phyloP scores from a whole-genome alignment of 2,113 vertebrate species.

The Camelus bactrianus region DNA sequence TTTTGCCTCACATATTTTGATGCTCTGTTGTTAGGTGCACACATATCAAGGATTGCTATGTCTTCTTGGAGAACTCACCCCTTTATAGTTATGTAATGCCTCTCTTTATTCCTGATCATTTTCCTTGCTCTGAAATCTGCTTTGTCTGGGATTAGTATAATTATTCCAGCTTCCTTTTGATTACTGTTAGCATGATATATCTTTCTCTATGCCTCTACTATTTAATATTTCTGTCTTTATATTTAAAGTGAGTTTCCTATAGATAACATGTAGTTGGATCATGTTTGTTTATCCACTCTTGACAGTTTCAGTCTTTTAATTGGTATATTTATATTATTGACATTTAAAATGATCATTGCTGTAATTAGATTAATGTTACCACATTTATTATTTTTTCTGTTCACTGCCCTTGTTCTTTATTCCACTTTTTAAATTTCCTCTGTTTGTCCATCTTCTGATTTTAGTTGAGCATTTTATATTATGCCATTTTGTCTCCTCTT shows the following conservation, averaged over 20 bases:
- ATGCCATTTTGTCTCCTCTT: not conserved
- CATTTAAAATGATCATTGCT: slow-evolving; percentile 1
- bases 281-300: not conserved
- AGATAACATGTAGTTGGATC: not conserved
- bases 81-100: not conserved
- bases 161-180: not conserved
- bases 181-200: not conserved
- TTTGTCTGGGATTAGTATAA: not conserved
- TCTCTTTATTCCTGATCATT: not conserved
- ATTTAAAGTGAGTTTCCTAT: not conserved
- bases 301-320: not conserved
- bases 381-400: not conserved
- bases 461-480: not conserved
- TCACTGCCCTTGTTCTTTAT: not conserved
- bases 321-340: not conserved
- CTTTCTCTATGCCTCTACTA: not conserved
- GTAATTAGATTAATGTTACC: not conserved
- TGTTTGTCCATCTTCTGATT: not conserved
- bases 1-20: not conserved
- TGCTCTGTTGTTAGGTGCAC: not conserved
- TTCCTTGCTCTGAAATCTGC: not conserved
- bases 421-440: not conserved
- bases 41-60: not conserved
- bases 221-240: not conserved
- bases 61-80: not conserved